A percentile compares a stretch with the other conserved stretches of the same genome.
These are phyloP conservation scores for Acipenser ruthenus DNA, from an alignment of 2,797 vertebrate species.

Conservation along the genomic window DNA sequence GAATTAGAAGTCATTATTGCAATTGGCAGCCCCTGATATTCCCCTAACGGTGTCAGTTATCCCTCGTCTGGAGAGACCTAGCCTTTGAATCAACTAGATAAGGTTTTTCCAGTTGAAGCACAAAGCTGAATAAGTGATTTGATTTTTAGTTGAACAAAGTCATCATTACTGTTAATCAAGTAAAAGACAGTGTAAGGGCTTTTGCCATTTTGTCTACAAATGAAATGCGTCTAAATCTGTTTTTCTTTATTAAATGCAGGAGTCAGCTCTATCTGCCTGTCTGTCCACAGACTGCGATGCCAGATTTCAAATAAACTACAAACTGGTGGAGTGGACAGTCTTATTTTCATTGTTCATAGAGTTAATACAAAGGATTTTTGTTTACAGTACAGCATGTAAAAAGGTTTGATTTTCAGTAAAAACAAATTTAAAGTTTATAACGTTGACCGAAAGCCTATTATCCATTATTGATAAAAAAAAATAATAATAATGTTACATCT, in stretches of 20 bases:
- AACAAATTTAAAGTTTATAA: too few species aligned
- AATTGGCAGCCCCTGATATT: slow-evolving; percentile 86
- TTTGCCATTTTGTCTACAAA: slow-evolving; percentile 30
- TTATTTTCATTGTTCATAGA: too few species aligned
- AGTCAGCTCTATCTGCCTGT: slow-evolving; percentile 33
- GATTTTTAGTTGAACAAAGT: slow-evolving; percentile 50
- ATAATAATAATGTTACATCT: too few species aligned
- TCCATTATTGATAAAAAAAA: too few species aligned
- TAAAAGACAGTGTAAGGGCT: slow-evolving; percentile 54
- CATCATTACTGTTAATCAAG: slow-evolving; percentile 63
- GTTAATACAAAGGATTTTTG: too few species aligned
- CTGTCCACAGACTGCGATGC: slow-evolving; percentile 10
- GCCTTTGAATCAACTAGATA: slow-evolving; percentile 61
- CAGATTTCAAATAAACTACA: too few species aligned
- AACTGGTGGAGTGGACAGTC: too few species aligned
- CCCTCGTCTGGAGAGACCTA: slow-evolving; percentile 38
- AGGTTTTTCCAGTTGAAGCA: slow-evolving; percentile 48
- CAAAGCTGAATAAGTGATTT: slow-evolving; percentile 56
- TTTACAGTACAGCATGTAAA: too few species aligned
- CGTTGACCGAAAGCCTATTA: too few species aligned
- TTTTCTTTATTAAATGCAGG: slow-evolving; percentile 31
- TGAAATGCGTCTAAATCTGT: slow-evolving; percentile 31
- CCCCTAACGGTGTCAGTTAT: slow-evolving; percentile 59
- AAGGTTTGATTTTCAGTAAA: too few species aligned
- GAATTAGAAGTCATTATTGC: slow-evolving; percentile 84